phyloP scores from a whole-genome alignment of 2,797 vertebrate genomes.

The Syngnathus acus region DNA sequence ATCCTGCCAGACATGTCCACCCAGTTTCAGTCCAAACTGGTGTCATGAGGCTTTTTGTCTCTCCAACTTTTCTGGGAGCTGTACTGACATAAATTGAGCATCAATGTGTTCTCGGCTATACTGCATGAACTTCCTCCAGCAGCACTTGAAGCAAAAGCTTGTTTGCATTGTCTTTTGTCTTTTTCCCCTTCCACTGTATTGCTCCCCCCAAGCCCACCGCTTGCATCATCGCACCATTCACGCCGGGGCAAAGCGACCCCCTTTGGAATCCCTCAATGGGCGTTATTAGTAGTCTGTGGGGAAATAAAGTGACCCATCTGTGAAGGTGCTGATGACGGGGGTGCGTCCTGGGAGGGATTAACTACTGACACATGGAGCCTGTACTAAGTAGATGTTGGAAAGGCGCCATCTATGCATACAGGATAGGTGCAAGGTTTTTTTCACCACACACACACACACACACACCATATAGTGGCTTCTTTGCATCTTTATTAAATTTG shows the following conservation, averaged over 20 bases:
- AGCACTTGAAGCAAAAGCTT: constrained; percentile 32
- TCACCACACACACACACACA: neutral
- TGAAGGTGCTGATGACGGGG: constrained; percentile 63
- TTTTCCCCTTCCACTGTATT: constrained; percentile 30
- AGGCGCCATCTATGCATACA: constrained; percentile 38
- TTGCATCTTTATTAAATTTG: constrained; percentile 72
- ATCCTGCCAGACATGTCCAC: neutral
- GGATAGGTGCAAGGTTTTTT: neutral
- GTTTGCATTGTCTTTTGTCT: constrained; percentile 46
- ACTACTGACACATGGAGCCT: constrained; percentile 73
- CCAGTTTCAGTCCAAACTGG: neutral
- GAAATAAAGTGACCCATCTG: constrained; percentile 75
- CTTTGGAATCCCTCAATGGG: constrained; percentile 66
- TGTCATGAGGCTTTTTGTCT: no score
- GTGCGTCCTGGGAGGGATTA: constrained; percentile 59
- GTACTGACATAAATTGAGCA: no score
- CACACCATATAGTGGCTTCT: constrained; percentile 22
- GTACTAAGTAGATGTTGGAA: constrained; percentile 65
- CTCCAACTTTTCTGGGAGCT: no score
- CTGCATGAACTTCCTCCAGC: constrained; percentile 6
- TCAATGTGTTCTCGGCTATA: neutral
- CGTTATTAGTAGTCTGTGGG: constrained; percentile 70
- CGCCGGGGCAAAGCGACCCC: constrained; percentile 37
- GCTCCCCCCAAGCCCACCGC: constrained; percentile 40
- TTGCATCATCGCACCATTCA: constrained; percentile 59